Percentiles rank a stretch among this genome's conserved stretches.
phyloP scores from a whole-genome alignment of 1,140 invertebrate species.

The Delia radicum region DNA sequence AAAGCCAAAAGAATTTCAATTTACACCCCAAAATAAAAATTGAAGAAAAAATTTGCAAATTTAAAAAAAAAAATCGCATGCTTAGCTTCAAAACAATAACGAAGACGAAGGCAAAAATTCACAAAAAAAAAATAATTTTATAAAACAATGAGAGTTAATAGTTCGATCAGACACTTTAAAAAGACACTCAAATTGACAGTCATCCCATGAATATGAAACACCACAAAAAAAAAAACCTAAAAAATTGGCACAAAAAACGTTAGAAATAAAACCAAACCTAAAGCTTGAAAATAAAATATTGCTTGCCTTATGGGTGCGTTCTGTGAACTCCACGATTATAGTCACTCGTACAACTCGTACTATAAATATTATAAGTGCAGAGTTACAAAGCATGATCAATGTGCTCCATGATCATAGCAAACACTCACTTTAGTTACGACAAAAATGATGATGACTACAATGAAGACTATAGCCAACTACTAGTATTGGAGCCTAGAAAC shows the following conservation, averaged over 20 bases:
- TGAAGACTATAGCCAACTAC: neutral
- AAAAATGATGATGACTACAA: neutral
- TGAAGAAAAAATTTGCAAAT: neutral
- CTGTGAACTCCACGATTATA: constrained; percentile 54
- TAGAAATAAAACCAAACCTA: neutral
- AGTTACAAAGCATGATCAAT: neutral
- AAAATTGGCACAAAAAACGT: neutral
- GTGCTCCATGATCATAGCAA: neutral
- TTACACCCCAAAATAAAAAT: constrained; percentile 11
- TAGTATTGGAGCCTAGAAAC: neutral
- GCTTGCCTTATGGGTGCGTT: constrained; percentile 55
- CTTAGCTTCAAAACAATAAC: neutral
- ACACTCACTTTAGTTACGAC: neutral
- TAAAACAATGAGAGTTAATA: constrained; percentile 20
- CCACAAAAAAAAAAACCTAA: constrained; percentile 31
- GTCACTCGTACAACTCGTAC: neutral
- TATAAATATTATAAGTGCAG: too few relatives aligned
- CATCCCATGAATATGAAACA: constrained; percentile 23
- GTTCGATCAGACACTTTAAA: constrained; percentile 21
- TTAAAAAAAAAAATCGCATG: neutral
- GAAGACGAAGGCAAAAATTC: neutral
- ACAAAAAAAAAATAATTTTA: neutral
- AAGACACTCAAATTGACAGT: constrained; percentile 22
- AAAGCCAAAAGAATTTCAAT: constrained; percentile 7
- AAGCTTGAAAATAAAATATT: constrained; percentile 31